phyloP scores from a whole-genome alignment of 1,140 invertebrate species.

The Meloidogyne hapla region DNA sequence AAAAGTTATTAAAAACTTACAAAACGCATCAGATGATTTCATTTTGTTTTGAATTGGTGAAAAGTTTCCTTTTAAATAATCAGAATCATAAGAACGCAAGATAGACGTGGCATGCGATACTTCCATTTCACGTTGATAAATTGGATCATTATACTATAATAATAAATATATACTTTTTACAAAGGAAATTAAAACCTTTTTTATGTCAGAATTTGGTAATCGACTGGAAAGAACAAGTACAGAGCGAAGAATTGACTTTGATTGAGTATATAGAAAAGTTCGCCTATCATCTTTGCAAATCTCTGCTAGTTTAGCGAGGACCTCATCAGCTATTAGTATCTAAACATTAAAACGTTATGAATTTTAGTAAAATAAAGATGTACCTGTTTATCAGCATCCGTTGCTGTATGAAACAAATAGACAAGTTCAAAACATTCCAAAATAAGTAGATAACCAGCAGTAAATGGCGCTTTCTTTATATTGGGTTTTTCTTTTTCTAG shows the following conservation, averaged over 20 bases:
- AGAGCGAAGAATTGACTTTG: conserved; percentile 21
- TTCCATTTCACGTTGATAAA: conserved; percentile 26
- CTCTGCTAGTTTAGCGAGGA: not conserved
- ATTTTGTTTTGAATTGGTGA: conserved; percentile 13
- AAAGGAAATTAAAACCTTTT: conserved; percentile 20
- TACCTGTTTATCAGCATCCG: conserved; percentile 2
- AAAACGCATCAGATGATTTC: conserved; percentile 24
- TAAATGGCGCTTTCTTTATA: not conserved
- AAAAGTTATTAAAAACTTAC: conserved; percentile 23
- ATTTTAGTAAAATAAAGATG: too few relatives aligned
- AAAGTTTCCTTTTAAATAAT: conserved; percentile 7
- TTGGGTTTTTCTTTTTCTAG: conserved; percentile 2
- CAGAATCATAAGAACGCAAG: conserved; percentile 17
- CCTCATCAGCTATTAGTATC: not conserved
- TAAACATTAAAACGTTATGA: not conserved
- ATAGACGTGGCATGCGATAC: conserved; percentile 7
- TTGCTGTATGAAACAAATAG: not conserved
- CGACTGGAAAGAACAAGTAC: conserved; percentile 20
- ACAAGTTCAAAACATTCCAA: conserved; percentile 13
- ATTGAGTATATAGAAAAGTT: conserved; percentile 23
- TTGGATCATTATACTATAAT: conserved; percentile 32
- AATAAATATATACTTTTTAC: not conserved
- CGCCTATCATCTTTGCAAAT: conserved; percentile 6
- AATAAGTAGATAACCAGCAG: not conserved
- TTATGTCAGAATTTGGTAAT: conserved; percentile 34